These are phyloP conservation scores for Thalpophila matura DNA, from an alignment of 2,888 invertebrate genomes.

Conservation along the genomic window DNA sequence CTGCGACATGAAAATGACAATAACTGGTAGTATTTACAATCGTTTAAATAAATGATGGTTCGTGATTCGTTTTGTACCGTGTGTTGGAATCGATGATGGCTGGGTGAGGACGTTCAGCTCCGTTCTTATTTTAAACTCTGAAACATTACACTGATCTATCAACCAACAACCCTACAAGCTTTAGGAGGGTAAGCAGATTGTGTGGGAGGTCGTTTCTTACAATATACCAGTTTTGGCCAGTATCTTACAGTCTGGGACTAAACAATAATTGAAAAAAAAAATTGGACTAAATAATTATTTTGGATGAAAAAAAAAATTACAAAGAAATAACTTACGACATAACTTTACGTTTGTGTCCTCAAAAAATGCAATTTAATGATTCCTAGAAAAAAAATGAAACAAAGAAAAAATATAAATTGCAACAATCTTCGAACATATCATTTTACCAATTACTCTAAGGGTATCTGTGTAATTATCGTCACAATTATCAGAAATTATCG, in stretches of 20 bases:
- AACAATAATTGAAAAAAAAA: no score
- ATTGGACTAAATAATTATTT: neutral
- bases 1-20: no score
- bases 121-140: neutral
- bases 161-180: slow-evolving; percentile 38
- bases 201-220: slow-evolving; percentile 71
- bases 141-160: slow-evolving; percentile 4
- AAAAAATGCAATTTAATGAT: neutral
- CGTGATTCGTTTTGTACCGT: no score
- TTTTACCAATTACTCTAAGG: slow-evolving; percentile 37
- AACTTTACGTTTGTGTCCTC: no score
- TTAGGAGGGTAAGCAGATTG: slow-evolving; percentile 46
- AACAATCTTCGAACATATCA: slow-evolving; percentile 33
- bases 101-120: no score
- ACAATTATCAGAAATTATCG: slow-evolving; percentile 57
- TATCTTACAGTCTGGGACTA: no score
- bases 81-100: no score
- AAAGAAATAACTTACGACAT: no score
- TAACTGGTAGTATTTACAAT: no score
- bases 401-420: slow-evolving; percentile 8
- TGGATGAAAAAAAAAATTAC: no score
- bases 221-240: slow-evolving; percentile 70
- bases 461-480: slow-evolving; percentile 48
- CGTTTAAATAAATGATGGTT: no score
- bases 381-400: slow-evolving; percentile 6